Base-by-base conservation (phyloP, 2,888 invertebrate species). In the Eretmocerus hayati region DNA sequence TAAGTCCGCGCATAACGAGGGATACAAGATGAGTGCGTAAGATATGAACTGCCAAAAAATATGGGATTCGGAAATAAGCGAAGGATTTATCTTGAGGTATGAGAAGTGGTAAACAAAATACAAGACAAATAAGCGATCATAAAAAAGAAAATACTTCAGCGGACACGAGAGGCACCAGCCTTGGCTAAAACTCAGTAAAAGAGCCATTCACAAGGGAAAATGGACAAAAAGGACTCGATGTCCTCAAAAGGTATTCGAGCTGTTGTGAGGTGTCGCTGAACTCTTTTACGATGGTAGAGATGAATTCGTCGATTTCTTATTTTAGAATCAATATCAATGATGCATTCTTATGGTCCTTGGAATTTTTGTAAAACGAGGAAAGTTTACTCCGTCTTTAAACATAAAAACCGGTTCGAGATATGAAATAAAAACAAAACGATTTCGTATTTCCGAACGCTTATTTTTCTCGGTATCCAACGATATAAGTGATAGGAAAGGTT, bases 211-310 rank as follows among this genome's bases (percentile, higher is more conserved):
- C 20, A 19, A 31, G 32, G 43, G 18, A 40, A 50, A 50, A 50
- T 43, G 37, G 43, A 35, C 30, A 23, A 44, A 50, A 45, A 48
- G 57, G 53, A 57, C 46, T 53, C 35, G 54, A 22, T 36, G 57
- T 55, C 58, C 58, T 58, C 48, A 55, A 54, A 52, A 42, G 51
- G 47, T 36, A 40, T 18, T 35, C 37, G 13, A 35, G 21, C 21
- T 16, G 13, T n/a, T n/a, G n/a, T 18, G 21, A 2, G 38, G 42
- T 44, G 42, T 50, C 50, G 42, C 39, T 50, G 48, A 51, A 51
- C 51, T 48, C n/a, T n/a, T n/a, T 44, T 42, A 11, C 6, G 26
- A 26, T 26, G 11, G 11, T 9, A 1, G 26, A 26, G 26, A 9
- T 11, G 26, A 26, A n/a, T n/a, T n/a, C n/a, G n/a, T n/a, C n/a